These are phyloP conservation scores for Cariama cristata DNA, from an alignment of 2,113 vertebrate species.

Conservation along the genomic window DNA sequence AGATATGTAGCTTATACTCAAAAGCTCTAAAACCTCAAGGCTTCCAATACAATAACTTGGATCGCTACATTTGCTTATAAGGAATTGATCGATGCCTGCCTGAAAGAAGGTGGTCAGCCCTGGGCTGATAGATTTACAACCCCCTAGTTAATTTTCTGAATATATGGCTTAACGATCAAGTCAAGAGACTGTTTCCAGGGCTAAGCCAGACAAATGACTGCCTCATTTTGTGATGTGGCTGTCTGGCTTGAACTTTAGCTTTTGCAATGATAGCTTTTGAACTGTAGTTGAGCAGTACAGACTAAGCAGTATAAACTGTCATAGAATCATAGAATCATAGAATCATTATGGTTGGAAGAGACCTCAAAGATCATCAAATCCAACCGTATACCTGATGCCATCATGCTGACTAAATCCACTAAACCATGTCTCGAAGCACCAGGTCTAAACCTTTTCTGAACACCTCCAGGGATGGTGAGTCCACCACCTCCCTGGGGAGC, in stretches of 20 bases:
- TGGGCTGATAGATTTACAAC: not conserved
- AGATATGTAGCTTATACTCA: not conserved
- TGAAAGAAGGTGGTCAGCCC: not conserved
- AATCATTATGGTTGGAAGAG: too few species aligned
- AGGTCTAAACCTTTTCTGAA: too few species aligned
- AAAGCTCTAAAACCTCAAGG: not conserved
- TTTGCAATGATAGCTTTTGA: not conserved
- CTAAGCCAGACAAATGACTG: not conserved
- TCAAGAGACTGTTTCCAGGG: not conserved
- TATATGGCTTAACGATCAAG: not conserved
- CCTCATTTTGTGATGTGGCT: not conserved
- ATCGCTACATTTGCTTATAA: not conserved
- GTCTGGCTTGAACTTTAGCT: not conserved
- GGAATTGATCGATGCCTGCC: not conserved
- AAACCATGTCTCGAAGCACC: too few species aligned
- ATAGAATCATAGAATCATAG: too few species aligned
- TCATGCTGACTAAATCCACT: too few species aligned
- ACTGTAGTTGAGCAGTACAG: not conserved
- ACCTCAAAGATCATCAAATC: too few species aligned
- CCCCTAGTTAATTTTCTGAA: not conserved
- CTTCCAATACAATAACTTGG: not conserved
- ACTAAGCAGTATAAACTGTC: not conserved
- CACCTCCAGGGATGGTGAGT: too few species aligned
- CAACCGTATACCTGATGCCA: too few species aligned
- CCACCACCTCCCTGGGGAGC: too few species aligned